A percentile compares a stretch with the other conserved stretches of the same genome.
These are phyloP conservation scores for Procavia capensis DNA, from an alignment of 2,113 vertebrate genomes.

Conservation along the genomic window DNA sequence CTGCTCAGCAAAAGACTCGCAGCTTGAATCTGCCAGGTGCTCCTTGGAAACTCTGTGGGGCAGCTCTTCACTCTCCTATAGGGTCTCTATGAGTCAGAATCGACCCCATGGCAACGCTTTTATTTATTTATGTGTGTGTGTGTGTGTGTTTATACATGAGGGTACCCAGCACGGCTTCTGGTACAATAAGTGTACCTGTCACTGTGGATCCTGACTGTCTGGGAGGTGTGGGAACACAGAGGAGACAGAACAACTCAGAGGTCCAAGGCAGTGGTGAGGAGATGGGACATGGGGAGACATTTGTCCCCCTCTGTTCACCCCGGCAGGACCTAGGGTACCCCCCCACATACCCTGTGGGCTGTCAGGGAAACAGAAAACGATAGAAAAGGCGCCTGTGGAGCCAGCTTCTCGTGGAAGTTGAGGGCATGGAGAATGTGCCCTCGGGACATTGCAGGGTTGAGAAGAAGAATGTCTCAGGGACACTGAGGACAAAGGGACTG, in stretches of 20 bases:
- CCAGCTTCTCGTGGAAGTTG: not conserved
- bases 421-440: not conserved
- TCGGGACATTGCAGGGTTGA: fast-evolving
- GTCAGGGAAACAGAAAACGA: not conserved
- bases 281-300: no score
- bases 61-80: no score
- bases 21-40: no score
- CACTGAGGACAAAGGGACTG: not conserved
- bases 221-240: not conserved
- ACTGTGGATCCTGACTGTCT: not conserved
- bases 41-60: no score
- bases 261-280: not conserved
- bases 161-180: not conserved
- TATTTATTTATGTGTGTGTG: no score
- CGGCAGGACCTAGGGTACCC: not conserved
- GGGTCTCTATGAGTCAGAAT: no score
- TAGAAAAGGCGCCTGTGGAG: not conserved
- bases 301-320: not conserved
- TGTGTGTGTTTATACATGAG: not conserved
- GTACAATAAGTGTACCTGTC: not conserved
- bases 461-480: not conserved
- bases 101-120: no score
- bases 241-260: not conserved
- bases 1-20: no score
- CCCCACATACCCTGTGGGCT: not conserved